Conservation (phyloP, 1,140 invertebrate genomes). For the Drosophila setifemur region DNA sequence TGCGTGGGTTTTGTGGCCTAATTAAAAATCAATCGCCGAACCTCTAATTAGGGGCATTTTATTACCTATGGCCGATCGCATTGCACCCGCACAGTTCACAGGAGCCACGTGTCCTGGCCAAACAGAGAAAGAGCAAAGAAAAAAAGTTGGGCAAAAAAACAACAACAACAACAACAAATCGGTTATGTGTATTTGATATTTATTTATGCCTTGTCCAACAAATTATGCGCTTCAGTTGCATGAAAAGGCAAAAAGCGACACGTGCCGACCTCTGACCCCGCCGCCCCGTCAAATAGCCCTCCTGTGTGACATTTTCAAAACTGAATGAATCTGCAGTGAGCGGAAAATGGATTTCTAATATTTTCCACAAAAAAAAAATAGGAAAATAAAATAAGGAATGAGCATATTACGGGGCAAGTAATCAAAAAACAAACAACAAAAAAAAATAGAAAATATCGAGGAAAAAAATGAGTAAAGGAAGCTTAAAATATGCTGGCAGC, state of each 20-base stretch:
- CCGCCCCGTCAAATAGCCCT: neutral
- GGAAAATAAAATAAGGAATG: too few species aligned
- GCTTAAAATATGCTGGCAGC: conserved; percentile 69
- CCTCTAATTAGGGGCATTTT: conserved; percentile 49
- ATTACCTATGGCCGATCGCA: conserved; percentile 11
- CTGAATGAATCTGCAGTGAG: conserved; percentile 78
- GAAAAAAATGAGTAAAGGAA: conserved; percentile 1
- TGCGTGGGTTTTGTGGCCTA: conserved; percentile 23
- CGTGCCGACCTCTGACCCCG: conserved; percentile 44
- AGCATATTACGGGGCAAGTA: conserved; percentile 17
- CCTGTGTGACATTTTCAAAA: conserved; percentile 67
- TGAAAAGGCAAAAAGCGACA: conserved; percentile 62
- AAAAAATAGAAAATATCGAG: neutral
- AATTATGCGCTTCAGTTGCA: conserved; percentile 78
- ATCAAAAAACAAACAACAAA: conserved; percentile 11
- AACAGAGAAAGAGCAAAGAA: conserved; percentile 12
- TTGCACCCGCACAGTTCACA: conserved; percentile 5
- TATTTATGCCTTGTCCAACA: conserved; percentile 78
- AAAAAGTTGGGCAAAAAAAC: conserved; percentile 12
- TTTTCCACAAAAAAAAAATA: conserved; percentile 44
- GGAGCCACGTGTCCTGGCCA: conserved; percentile 58
- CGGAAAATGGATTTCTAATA: conserved; percentile 82
- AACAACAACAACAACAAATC: too few species aligned
- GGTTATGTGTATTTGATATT: conserved; percentile 67
- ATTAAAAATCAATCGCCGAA: conserved; percentile 73